phyloP scores from a whole-genome alignment of 1,140 invertebrate species.

The Hyphantria cunea region DNA sequence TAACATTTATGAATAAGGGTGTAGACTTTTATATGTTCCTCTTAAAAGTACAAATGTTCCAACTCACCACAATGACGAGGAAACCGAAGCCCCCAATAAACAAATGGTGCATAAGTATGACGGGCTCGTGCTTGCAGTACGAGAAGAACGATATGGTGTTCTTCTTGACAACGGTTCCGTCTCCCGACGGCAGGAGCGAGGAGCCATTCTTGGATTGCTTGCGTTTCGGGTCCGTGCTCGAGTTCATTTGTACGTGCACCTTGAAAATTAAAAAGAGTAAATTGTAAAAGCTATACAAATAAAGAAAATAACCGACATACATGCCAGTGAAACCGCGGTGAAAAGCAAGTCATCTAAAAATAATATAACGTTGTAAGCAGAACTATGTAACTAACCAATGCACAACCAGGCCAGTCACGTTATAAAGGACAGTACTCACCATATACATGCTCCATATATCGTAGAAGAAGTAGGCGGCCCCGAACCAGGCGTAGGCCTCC shows the following conservation, averaged over 20 bases:
- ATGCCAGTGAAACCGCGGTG: too few relatives aligned
- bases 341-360: too few relatives aligned
- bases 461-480: constrained; percentile 89
- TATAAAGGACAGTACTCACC: constrained; percentile 63
- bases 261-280: constrained; percentile 13
- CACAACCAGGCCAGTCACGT: too few relatives aligned
- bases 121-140: constrained; percentile 83
- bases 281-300: too few relatives aligned
- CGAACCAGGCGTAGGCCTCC: constrained; percentile 89
- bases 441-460: constrained; percentile 89
- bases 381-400: too few relatives aligned
- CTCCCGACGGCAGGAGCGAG: constrained; percentile 25
- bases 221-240: constrained; percentile 31
- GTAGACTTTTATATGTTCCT: too few relatives aligned
- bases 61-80: constrained; percentile 86
- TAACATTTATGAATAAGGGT: too few relatives aligned
- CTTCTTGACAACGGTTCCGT: constrained; percentile 20
- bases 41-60: too few relatives aligned
- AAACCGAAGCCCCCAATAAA: constrained; percentile 88
- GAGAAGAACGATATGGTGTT: constrained; percentile 72
- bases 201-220: constrained; percentile 37
- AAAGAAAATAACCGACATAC: too few relatives aligned
- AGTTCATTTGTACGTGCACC: constrained; percentile 64
- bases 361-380: too few relatives aligned
- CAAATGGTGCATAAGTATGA: constrained; percentile 88